Conservation (phyloP, 2,113 vertebrate genomes). For the Amia ocellicauda region DNA sequence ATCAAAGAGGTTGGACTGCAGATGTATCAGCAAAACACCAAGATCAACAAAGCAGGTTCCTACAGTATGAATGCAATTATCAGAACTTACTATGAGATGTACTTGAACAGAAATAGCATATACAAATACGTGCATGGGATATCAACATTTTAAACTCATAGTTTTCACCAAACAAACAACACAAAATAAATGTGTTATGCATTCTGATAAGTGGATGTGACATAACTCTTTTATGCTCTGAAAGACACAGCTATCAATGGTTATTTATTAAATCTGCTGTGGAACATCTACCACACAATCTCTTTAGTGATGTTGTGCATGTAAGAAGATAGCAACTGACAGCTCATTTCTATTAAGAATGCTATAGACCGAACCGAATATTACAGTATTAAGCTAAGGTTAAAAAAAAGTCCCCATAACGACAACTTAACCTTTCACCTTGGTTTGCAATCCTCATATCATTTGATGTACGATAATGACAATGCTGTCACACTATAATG, state of each 20-base stretch:
- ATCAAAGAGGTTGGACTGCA: too few relatives aligned
- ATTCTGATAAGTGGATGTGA: conserved; percentile 8
- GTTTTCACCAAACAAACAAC: too few relatives aligned
- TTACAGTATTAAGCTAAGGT: not conserved
- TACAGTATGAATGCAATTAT: too few relatives aligned
- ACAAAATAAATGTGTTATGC: conserved; percentile 13
- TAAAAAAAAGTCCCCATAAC: not conserved
- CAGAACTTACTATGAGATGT: too few relatives aligned
- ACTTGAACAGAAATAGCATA: too few relatives aligned
- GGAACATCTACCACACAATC: not conserved
- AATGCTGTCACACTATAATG: not conserved
- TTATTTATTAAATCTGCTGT: conserved; percentile 7
- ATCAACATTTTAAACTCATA: too few relatives aligned
- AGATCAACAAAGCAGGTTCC: too few relatives aligned
- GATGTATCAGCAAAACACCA: too few relatives aligned
- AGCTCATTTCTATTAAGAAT: not conserved
- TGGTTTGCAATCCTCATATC: too few relatives aligned
- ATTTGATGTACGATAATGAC: too few relatives aligned
- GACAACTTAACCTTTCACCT: not conserved
- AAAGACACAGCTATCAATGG: not conserved
- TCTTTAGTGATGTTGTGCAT: not conserved
- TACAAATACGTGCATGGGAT: too few relatives aligned
- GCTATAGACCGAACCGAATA: not conserved
- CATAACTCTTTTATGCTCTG: conserved; percentile 7
- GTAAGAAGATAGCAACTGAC: not conserved